A percentile compares a stretch with the other conserved stretches of the same genome.
phyloP scores from a whole-genome alignment of 2,797 vertebrate genomes.

The Lepus oiostolus region DNA sequence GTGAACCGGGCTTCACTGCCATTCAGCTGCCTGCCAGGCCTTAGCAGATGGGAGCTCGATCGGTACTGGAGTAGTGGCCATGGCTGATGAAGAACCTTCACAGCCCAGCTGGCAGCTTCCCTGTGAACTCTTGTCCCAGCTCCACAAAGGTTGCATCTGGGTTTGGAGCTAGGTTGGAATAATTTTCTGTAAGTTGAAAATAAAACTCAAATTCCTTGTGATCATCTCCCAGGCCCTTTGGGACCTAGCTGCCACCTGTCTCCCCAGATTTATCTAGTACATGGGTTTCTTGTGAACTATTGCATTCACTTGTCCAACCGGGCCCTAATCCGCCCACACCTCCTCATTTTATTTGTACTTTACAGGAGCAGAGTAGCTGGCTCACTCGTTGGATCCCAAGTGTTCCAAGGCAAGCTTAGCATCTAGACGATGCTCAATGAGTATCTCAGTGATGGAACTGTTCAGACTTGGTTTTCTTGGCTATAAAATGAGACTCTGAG shows the following conservation, averaged over 20 bases:
- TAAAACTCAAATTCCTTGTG: neutral
- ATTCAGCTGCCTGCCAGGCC: neutral
- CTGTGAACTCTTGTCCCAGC: neutral
- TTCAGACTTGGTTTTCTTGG: neutral
- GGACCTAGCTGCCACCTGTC: too few species aligned
- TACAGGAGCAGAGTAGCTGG: neutral
- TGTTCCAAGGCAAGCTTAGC: neutral
- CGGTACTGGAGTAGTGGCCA: neutral
- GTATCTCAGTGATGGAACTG: neutral
- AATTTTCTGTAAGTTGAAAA: neutral
- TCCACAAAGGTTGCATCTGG: neutral
- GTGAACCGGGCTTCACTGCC: neutral
- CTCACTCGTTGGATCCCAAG: neutral
- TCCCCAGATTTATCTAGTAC: neutral
- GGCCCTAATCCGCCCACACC: neutral
- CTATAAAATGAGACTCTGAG: neutral
- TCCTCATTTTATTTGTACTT: neutral
- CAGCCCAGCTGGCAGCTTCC: neutral
- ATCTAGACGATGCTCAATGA: neutral
- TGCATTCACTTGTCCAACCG: neutral
- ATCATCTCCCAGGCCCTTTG: neutral
- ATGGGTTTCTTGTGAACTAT: too few species aligned
- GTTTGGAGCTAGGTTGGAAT: neutral
- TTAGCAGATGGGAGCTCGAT: neutral
- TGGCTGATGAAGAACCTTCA: neutral